phyloP scores from a whole-genome alignment of 2,888 invertebrate genomes.

The Hanleya hanleyi region DNA sequence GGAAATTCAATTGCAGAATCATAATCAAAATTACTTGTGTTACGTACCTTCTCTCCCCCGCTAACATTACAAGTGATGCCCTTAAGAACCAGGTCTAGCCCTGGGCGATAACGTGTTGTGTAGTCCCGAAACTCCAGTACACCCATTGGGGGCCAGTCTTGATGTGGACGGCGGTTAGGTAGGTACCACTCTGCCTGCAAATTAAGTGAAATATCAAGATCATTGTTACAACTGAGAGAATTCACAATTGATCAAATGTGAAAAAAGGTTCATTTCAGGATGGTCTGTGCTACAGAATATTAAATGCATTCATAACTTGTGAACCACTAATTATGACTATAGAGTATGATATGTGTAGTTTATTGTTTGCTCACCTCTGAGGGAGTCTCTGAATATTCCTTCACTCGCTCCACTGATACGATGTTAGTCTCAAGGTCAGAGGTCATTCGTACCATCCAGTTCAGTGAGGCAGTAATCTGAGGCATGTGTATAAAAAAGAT shows the following conservation, averaged over 20 bases:
- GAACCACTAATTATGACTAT: no score
- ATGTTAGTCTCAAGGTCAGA: constrained; percentile 98
- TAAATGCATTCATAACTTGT: no score
- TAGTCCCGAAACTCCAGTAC: constrained; percentile 62
- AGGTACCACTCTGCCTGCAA: constrained; percentile 63
- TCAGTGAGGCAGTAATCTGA: constrained; percentile 93
- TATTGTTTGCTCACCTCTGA: constrained; percentile 74
- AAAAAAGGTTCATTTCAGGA: no score
- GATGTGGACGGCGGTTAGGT: constrained; percentile 45
- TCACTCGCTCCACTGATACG: constrained; percentile 96
- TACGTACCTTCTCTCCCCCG: constrained; percentile 65
- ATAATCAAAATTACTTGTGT: no score
- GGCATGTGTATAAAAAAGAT: not conserved
- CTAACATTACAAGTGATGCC: constrained; percentile 62
- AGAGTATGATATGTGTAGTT: no score
- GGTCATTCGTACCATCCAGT: constrained; percentile 96
- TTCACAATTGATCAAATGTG: no score
- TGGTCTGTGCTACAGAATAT: no score
- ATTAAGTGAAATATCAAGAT: no score
- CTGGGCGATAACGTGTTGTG: constrained; percentile 66
- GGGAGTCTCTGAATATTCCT: constrained; percentile 86
- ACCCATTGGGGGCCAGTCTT: constrained; percentile 67
- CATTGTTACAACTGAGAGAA: no score
- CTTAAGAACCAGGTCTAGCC: constrained; percentile 69
- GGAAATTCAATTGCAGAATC: not conserved